Percentiles rank a stretch among this genome's conserved stretches.
These are phyloP conservation scores for Cosmorhoe ocellata DNA, from an alignment of 2,888 invertebrate species.

Conservation along the genomic window DNA sequence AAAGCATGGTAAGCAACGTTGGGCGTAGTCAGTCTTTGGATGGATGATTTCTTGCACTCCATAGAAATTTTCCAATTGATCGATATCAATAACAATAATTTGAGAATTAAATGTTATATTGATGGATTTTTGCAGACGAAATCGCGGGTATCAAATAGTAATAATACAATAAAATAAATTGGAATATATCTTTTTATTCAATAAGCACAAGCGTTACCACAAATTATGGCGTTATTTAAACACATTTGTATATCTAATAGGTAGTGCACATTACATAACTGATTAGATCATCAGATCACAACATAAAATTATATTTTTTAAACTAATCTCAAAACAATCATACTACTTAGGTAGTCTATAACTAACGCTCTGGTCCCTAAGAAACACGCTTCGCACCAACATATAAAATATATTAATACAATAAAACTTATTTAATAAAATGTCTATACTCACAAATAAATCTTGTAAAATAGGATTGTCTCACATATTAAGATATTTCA, in stretches of 20 bases:
- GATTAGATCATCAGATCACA: conserved; percentile 67
- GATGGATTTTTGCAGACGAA: too few species aligned
- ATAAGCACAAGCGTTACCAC: conserved; percentile 74
- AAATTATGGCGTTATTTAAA: conserved; percentile 36
- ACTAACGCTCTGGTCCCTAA: conserved; percentile 66
- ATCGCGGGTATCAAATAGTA: background rate
- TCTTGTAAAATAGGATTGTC: background rate
- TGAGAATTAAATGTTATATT: too few species aligned
- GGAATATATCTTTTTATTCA: conserved; percentile 46
- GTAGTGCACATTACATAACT: conserved; percentile 60
- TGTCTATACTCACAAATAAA: conserved; percentile 6
- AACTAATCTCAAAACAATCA: conserved; percentile 51
- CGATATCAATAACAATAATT: too few species aligned
- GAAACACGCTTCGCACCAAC: conserved; percentile 51
- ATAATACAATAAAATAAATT: conserved; percentile 37
- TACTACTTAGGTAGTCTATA: conserved; percentile 51
- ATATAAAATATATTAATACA: conserved; percentile 41
- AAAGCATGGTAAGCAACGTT: too few species aligned
- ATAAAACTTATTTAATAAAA: conserved; percentile 6
- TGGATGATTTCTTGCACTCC: too few species aligned
- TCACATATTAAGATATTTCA: background rate
- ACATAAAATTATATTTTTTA: conserved; percentile 50
- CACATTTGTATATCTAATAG: conserved; percentile 51
- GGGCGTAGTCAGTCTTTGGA: too few species aligned
- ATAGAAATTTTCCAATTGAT: too few species aligned